phyloP scores from a whole-genome alignment of 2,888 invertebrate species.

The Chrysina gloriosa region DNA sequence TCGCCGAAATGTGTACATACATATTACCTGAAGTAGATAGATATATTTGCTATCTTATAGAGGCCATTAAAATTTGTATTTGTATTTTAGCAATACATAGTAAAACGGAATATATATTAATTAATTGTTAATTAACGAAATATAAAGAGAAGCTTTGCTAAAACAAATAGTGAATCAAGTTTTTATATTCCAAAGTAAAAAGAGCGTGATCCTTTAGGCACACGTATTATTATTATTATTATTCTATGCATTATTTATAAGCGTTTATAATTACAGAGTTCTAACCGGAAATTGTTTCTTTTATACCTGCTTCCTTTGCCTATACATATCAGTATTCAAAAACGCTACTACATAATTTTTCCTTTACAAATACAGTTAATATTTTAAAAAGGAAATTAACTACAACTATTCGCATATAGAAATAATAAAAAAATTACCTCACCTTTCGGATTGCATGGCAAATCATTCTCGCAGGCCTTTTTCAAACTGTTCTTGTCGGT shows the following conservation, averaged over 20 bases:
- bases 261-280: constrained; percentile 40
- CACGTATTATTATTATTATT: constrained; percentile 8
- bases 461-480: constrained; percentile 22
- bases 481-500: constrained; percentile 61
- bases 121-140: too few species aligned
- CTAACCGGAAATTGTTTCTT: constrained; percentile 40
- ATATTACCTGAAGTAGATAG: too few species aligned
- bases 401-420: not conserved
- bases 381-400: not conserved
- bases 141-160: not conserved
- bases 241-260: constrained; percentile 43
- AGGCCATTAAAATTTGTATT: too few species aligned
- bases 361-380: not conserved
- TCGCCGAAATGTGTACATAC: too few species aligned
- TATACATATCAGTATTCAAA: constrained; percentile 4
- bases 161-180: too few species aligned
- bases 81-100: too few species aligned
- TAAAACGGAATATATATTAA: too few species aligned
- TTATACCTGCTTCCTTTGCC: constrained; percentile 39
- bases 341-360: not conserved
- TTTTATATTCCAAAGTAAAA: not conserved
- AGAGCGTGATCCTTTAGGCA: not conserved
- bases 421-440: constrained; percentile 12
- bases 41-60: too few species aligned
- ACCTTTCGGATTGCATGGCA: constrained; percentile 50